phyloP scores from a whole-genome alignment of 2,113 vertebrate species.

The Cinclus mexicanus region DNA sequence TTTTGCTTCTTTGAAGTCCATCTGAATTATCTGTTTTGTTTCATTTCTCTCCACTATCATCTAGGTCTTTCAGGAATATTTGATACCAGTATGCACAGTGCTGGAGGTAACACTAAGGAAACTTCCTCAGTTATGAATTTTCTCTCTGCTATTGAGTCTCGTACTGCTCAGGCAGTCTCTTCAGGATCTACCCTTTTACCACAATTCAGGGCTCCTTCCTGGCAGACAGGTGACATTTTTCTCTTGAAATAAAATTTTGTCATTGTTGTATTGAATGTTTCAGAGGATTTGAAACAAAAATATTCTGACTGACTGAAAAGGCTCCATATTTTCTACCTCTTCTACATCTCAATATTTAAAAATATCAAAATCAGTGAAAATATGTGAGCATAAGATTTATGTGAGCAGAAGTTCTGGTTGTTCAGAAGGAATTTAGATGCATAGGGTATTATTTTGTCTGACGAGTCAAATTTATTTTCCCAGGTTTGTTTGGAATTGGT shows the following conservation, averaged over 20 bases:
- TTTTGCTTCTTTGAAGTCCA: neutral
- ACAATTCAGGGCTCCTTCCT: constrained; percentile 91
- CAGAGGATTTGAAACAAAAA: neutral
- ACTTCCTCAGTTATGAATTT: constrained; percentile 95
- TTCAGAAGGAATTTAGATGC: neutral
- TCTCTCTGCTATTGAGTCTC: constrained; percentile 91
- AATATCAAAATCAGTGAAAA: neutral
- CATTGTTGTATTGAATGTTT: neutral
- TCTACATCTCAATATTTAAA: neutral
- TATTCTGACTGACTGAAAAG: neutral
- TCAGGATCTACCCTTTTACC: constrained; percentile 90
- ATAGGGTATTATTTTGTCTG: neutral
- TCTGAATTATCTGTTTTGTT: constrained; percentile 21
- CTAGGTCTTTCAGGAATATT: constrained; percentile 86
- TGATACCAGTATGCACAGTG: constrained; percentile 81
- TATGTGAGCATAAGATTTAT: neutral
- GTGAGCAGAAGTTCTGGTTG: neutral
- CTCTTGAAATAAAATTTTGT: neutral
- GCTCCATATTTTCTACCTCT: neutral
- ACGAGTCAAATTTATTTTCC: neutral
- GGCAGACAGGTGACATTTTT: constrained; percentile 87
- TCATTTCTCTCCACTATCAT: neutral
- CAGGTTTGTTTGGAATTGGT: neutral
- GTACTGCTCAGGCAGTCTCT: constrained; percentile 89
- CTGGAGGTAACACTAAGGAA: constrained; percentile 89